Base-by-base conservation (phyloP, 2,113 vertebrate genomes). In the Amphilophus citrinellus region DNA sequence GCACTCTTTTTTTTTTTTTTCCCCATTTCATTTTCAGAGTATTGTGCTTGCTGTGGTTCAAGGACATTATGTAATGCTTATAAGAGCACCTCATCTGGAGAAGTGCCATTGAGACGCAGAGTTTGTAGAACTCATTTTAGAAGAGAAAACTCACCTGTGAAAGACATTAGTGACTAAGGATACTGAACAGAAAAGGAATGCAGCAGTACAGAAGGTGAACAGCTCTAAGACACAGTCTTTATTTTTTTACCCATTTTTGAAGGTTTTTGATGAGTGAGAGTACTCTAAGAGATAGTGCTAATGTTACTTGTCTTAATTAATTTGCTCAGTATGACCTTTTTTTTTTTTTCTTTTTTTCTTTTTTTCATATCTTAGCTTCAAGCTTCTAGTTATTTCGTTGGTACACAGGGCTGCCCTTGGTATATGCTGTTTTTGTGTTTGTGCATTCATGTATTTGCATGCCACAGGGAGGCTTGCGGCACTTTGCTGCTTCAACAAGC, bases 21-120 rank as follows among this genome's bases (percentile, higher is more conserved):
- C 80, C 83, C 82, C 60, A 61, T 90, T 92, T 92, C 60, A 85
- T 68, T 88, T 90, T 84, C 58, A 84, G 59, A 83, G 27, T 86
- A 87, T 86, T 92, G 76, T 91, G 87, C 84, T 87, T 86, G 82
- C 84, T 83, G 79, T 88, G 79, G 85, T 84, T 95, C 83, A 92
- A 94, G 92, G 93, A 91, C 91, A 85, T 93, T 95, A 94, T 92
- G 85, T 90, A 94, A 95, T 77, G 82, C 84, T 84, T 79, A 83
- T 88, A 86, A 95, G 91, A 88, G 93, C 84, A 87, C 65, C 91
- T 85, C 90, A 91, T 90, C 91, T 90, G 92, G 93, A 94, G 86
- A 92, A 93, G 90, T 90, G 85, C 91, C 88, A 84, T 84, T 80
- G 89, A 94, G 90, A 91, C 61, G 15, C 65, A 1, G 82, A 86